Conservation (phyloP, 2,888 invertebrate genomes). For the Spilarctia lutea region DNA sequence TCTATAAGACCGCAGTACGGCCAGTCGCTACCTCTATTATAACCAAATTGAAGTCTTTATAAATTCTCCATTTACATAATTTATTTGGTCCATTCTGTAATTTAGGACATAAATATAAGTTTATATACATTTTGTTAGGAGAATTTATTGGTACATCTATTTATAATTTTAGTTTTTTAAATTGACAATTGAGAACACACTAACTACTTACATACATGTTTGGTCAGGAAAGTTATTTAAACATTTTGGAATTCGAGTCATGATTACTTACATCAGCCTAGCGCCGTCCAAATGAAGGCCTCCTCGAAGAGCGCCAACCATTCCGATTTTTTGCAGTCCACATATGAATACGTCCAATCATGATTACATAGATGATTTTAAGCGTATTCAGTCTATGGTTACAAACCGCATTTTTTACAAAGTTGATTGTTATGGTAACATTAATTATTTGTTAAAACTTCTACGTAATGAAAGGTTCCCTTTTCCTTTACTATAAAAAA, state of each 20-base stretch:
- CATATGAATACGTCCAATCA: too few species aligned
- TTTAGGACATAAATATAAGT: background rate
- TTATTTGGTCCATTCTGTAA: constrained; percentile 19
- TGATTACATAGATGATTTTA: background rate
- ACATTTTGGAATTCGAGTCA: background rate
- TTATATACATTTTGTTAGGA: background rate
- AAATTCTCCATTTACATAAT: constrained; percentile 57
- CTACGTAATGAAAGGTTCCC: too few species aligned
- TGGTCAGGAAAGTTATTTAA: background rate
- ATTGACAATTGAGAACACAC: background rate
- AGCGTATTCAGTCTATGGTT: background rate
- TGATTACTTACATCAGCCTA: background rate
- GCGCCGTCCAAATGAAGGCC: too few species aligned
- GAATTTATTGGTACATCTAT: background rate
- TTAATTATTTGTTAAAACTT: too few species aligned
- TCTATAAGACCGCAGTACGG: background rate
- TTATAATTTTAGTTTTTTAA: background rate
- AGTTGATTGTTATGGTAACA: too few species aligned
- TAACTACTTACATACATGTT: background rate
- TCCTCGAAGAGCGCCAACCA: too few species aligned
- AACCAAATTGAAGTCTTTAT: constrained; percentile 33
- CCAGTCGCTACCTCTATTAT: background rate
- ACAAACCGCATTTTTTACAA: background rate
- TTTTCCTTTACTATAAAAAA: too few species aligned
- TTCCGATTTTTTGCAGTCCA: too few species aligned